Conservation (phyloP, 2,888 invertebrate species). For the Dendrolimus houi region DNA sequence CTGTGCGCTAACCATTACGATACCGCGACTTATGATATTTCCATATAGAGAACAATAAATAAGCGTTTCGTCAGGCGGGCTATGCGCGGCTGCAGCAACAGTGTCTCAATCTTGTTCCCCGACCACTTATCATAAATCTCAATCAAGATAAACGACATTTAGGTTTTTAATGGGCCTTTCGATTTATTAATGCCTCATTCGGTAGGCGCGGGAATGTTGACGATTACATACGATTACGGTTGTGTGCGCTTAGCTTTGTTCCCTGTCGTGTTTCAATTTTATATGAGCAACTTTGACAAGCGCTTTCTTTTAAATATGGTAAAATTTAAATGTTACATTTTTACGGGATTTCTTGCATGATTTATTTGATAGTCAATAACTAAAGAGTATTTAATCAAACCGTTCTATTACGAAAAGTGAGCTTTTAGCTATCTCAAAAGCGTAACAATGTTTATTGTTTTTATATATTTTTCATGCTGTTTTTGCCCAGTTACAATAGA, state of each 20-base stretch:
- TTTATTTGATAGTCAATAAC: too few relatives aligned
- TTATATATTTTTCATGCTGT: too few relatives aligned
- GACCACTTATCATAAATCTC: conserved; percentile 66
- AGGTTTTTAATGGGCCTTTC: conserved; percentile 60
- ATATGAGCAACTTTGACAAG: background rate
- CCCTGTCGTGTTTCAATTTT: conserved; percentile 11
- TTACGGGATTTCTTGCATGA: background rate
- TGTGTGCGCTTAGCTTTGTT: conserved; percentile 9
- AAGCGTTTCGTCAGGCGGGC: conserved; percentile 23
- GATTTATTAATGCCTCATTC: conserved; percentile 60
- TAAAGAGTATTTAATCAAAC: too few relatives aligned
- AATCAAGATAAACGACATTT: conserved; percentile 69
- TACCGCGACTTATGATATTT: background rate
- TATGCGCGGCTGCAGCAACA: conserved; percentile 13
- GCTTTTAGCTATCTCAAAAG: too few relatives aligned
- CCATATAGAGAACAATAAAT: conserved; percentile 2
- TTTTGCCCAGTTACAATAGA: too few relatives aligned
- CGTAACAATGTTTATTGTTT: too few relatives aligned
- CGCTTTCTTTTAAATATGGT: background rate
- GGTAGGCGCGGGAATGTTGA: conserved; percentile 29
- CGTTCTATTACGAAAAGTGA: too few relatives aligned
- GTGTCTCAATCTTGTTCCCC: conserved; percentile 56
- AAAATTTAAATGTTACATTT: background rate
- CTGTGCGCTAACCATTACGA: too few relatives aligned
- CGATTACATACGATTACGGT: conserved; percentile 7